phyloP scores from a whole-genome alignment of 1,140 invertebrate species.

The Drosophila leontia region DNA sequence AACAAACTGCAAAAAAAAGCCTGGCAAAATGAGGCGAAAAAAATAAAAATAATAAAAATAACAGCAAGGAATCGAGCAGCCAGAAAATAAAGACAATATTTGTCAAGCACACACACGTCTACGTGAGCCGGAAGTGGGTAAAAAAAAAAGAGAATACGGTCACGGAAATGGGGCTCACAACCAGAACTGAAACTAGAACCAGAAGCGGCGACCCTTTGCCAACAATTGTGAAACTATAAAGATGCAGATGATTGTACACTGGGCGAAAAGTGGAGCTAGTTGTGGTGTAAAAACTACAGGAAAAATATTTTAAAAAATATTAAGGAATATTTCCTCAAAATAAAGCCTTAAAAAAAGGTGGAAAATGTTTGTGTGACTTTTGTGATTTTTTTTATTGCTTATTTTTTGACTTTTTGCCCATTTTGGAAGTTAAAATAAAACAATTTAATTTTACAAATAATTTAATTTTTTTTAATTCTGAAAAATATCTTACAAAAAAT shows the following conservation, averaged over 20 bases:
- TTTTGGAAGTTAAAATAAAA: too few species aligned
- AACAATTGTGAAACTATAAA: constrained; percentile 18
- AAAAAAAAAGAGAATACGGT: constrained; percentile 19
- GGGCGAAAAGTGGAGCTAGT: neutral
- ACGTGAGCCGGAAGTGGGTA: constrained; percentile 18
- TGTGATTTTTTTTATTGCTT: too few species aligned
- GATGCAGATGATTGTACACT: constrained; percentile 23
- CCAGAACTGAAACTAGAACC: constrained; percentile 12
- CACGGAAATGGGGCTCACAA: constrained; percentile 21
- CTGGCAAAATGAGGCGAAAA: constrained; percentile 23
- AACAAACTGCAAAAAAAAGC: neutral
- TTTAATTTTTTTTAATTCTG: too few species aligned
- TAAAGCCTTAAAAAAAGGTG: too few species aligned
- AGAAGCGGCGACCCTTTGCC: constrained; percentile 6
- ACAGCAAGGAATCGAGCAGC: constrained; percentile 60
- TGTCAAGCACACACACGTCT: constrained; percentile 34
- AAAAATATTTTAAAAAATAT: neutral
- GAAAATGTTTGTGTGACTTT: too few species aligned
- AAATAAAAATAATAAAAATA: constrained; percentile 62
- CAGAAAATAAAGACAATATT: constrained; percentile 75
- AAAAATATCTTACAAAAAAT: too few species aligned
- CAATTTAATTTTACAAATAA: too few species aligned
- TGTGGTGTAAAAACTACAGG: neutral
- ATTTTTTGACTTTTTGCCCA: too few species aligned
- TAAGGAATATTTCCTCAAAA: too few species aligned